Base-by-base conservation (phyloP, 2,888 invertebrate species). In the Odontocolon sp. region DNA sequence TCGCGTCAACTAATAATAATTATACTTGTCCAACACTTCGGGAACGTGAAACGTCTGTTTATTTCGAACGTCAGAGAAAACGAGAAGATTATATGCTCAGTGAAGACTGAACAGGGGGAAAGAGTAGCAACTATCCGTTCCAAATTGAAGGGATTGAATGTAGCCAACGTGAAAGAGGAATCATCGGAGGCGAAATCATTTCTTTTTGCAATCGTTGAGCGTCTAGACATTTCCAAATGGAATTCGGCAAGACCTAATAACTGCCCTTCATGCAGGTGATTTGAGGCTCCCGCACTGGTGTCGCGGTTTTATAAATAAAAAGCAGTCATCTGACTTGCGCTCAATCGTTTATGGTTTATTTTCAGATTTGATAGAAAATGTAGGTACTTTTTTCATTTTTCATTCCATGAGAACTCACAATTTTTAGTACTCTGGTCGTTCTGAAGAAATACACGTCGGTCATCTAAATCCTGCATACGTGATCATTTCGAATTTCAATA, bases 371-470 rank as follows among this genome's bases (percentile, higher is more conserved):
- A n/a, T n/a, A n/a, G n/a, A n/a, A n/a, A n/a, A n/a, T n/a, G n/a
- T n/a, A n/a, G n/a, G n/a, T n/a, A n/a, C 40, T 40, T 40, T 14
- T 2, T 21, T 47, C n/a, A 6, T 6, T 56, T 26, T 67, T 47
- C 28, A 33, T 69, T 76, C 76, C 77, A 75, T 73, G 81, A 56
- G 74, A 78, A 75, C 82, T 83, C 81, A 82, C 80, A 82, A 80
- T 75, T 52, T 50, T 82, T 80, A 18, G 6, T 42, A 18, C 42
- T 18, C 16, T 81, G 76, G 75, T 84, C 79, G 56, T 36, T 74
- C 63, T 42, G 57, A 33, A 33, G 31, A 70, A 74, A 40, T 61
- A 26, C 33, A 52, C 47, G 56, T 56, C 57, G 28, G 28, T 26
- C 23, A 14, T 4, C 38, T 47, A 33, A 67, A 77, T 69, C 33